phyloP scores from a whole-genome alignment of 2,888 invertebrate genomes.

The Aricia artaxerxes region DNA sequence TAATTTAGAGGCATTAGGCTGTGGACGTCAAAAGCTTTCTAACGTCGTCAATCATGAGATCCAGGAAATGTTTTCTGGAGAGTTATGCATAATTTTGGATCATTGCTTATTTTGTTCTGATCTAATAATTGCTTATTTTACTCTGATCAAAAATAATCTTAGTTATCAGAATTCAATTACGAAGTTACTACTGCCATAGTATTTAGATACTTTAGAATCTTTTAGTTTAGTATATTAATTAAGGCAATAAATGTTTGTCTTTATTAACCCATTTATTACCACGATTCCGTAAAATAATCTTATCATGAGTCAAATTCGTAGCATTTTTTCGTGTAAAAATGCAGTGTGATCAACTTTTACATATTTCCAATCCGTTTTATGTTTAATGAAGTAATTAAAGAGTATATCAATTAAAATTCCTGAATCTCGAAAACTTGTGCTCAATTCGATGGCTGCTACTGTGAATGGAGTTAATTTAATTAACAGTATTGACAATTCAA shows the following conservation, averaged over 20 bases:
- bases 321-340: conserved; percentile 14
- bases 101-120: neutral
- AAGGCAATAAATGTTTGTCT: neutral
- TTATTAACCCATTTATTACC: neutral
- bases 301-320: neutral
- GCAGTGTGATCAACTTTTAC: conserved; percentile 8
- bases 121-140: neutral
- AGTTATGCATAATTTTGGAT: neutral
- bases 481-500: conserved; percentile 11
- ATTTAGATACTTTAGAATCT: no score
- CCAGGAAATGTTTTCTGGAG: neutral
- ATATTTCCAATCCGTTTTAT: conserved; percentile 5
- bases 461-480: neutral
- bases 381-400: conserved; percentile 26
- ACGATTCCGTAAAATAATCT: neutral
- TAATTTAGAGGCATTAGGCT: conserved; percentile 15
- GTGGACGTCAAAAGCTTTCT: conserved; percentile 15
- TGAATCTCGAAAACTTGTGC: conserved; percentile 18
- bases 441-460: neutral
- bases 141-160: neutral
- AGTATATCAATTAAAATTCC: conserved; percentile 27
- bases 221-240: no score
- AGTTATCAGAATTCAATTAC: neutral
- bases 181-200: no score
- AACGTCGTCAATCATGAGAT: neutral